phyloP scores from a whole-genome alignment of 2,113 vertebrate species.

The Aspiorhynchus laticeps region DNA sequence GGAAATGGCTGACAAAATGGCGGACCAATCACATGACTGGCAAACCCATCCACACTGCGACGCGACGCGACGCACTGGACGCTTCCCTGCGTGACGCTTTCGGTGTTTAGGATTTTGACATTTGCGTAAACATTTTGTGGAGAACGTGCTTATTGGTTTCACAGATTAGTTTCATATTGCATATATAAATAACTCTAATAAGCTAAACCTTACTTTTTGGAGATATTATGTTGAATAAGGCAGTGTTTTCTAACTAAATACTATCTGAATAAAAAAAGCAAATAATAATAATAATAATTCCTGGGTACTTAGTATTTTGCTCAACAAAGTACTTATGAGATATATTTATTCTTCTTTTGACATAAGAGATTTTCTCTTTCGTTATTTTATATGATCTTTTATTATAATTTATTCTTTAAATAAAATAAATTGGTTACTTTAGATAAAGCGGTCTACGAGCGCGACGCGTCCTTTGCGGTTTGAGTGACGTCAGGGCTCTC shows the following conservation, averaged over 20 bases:
- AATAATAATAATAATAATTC: too few relatives aligned
- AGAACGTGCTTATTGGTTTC: neutral
- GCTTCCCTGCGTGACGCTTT: neutral
- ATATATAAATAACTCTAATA: neutral
- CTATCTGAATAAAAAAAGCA: neutral
- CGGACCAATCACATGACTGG: conserved; percentile 80
- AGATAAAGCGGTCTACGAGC: neutral
- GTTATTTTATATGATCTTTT: neutral
- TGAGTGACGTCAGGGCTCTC: too few relatives aligned
- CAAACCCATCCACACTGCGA: conserved; percentile 22
- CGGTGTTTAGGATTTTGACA: neutral
- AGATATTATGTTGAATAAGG: neutral
- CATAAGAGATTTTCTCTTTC: neutral
- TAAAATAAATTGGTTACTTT: neutral
- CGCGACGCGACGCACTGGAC: neutral
- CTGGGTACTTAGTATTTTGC: too few relatives aligned
- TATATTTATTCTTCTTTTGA: too few relatives aligned
- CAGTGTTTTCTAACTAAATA: neutral
- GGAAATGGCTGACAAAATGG: conserved; percentile 93
- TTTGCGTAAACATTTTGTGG: neutral
- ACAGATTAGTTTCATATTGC: neutral
- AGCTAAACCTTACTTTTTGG: neutral
- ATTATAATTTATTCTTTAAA: neutral
- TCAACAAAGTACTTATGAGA: too few relatives aligned
- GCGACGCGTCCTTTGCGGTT: neutral